phyloP scores from a whole-genome alignment of 2,888 invertebrate genomes.

The Tolmerus cingulatus region DNA sequence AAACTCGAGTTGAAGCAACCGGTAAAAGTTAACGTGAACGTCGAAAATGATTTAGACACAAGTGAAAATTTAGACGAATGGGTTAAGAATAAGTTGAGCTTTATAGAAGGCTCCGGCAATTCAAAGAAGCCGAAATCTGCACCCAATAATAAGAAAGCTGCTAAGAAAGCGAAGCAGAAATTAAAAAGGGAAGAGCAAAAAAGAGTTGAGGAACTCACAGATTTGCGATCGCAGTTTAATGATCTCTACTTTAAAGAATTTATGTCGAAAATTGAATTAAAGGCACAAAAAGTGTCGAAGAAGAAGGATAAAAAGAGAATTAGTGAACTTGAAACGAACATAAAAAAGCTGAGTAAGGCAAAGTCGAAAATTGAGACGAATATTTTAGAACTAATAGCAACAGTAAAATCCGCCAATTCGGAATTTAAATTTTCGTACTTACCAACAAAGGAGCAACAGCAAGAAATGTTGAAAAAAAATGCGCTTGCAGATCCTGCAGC shows the following conservation, averaged over 20 bases:
- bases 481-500: background rate
- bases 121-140: constrained; percentile 50
- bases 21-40: background rate
- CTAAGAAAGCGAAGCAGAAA: constrained; percentile 62
- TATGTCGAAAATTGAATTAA: constrained; percentile 58
- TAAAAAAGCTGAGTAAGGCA: constrained; percentile 61
- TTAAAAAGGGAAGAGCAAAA: constrained; percentile 62
- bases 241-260: constrained; percentile 62
- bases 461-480: constrained; percentile 51
- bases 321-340: constrained; percentile 58
- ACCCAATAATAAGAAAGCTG: constrained; percentile 61
- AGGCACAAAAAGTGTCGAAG: constrained; percentile 56
- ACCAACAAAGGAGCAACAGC: constrained; percentile 62
- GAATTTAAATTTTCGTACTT: constrained; percentile 62
- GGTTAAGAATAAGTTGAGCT: constrained; percentile 61
- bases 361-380: constrained; percentile 60
- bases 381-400: constrained; percentile 61
- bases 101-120: constrained; percentile 57
- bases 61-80: constrained; percentile 56
- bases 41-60: background rate
- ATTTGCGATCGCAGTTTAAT: constrained; percentile 59
- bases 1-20: background rate
- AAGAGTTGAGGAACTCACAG: constrained; percentile 59
- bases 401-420: constrained; percentile 59
- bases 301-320: constrained; percentile 62